Base-by-base conservation (phyloP, 2,888 invertebrate species). In the Margaritifera margaritifera region DNA sequence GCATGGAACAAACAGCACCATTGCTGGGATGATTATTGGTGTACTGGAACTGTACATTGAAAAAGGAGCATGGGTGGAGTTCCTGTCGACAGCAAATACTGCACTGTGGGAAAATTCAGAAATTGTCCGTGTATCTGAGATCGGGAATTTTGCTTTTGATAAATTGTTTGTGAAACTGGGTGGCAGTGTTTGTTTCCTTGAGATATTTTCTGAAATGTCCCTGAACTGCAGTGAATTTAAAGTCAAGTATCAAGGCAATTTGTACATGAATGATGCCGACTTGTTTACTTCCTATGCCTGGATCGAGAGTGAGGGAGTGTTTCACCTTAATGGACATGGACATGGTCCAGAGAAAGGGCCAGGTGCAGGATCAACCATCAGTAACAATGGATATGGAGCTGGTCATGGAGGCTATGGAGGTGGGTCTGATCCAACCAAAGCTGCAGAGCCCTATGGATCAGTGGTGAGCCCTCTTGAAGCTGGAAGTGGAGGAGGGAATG, bases 401-500 rank as follows among this genome's bases (percentile, higher is more conserved):
- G 74, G 75, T n/a, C 81, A 83, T 77, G 85, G 85, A 22, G 85
- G 85, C 1, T 77, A 79, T 69, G 85, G 85, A 51, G 84, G 85
- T 60, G 79, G 79, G 18, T 58, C 72, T 18, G 65, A 80, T 62
- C 69, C 75, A 15, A 51, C 57, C n/a, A 51, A 25, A n/a, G 64
- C 78, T n/a, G 53, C 80, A 24, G 60, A 66, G 22, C 79, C 84
- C 1, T 85, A 84, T 73, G 83, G 79, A 5, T 82, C 82, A 20
- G 74, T 82, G 6, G 81, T 79, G 59, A 66, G 69, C 3, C 83
- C 85, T 1, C 24, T 24, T 50, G 67, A 75, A 27, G 56, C 66
- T 53, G 85, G 85, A 8, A 83, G 83, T 72, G 85, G 84, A 11
- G 85, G 85, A 54, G 83, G 84, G n/a, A 82, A 81, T 73, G 83